These are phyloP conservation scores for Liopterus haemorrhoidalis DNA, from an alignment of 2,888 invertebrate species.

Conservation along the genomic window DNA sequence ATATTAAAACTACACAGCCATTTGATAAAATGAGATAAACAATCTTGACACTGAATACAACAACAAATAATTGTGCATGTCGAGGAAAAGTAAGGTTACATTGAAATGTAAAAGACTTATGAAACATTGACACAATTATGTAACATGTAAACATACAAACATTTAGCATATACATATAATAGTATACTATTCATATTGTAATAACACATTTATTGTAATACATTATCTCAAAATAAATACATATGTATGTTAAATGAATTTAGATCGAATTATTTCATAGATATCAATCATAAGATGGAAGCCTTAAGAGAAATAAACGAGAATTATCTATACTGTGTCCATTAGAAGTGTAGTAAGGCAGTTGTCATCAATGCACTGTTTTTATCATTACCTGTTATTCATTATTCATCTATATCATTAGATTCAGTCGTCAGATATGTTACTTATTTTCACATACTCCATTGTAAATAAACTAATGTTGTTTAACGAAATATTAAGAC, in stretches of 20 bases:
- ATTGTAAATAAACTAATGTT: too few species aligned
- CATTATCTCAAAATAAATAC: not conserved
- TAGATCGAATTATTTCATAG: conserved; percentile 3
- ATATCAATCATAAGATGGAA: conserved; percentile 16
- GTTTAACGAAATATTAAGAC: too few species aligned
- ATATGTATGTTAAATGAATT: not conserved
- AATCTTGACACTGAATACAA: conserved; percentile 16
- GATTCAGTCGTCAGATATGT: too few species aligned
- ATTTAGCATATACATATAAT: conserved; percentile 12
- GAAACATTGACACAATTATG: not conserved
- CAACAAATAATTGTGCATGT: conserved; percentile 12
- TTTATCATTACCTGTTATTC: too few species aligned
- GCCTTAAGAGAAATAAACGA: conserved; percentile 15
- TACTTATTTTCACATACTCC: too few species aligned
- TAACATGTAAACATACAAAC: conserved; percentile 22
- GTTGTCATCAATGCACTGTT: conserved; percentile 22
- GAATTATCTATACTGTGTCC: not conserved
- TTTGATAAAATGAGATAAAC: conserved; percentile 13
- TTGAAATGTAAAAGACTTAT: conserved; percentile 1
- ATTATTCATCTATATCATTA: too few species aligned
- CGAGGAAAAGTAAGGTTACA: conserved; percentile 1
- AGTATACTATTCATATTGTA: conserved; percentile 4
- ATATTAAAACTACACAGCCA: conserved; percentile 21
- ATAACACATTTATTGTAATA: not conserved
- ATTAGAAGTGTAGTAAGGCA: conserved; percentile 20